These are phyloP conservation scores for Muntiacus muntjak DNA, from an alignment of 2,113 vertebrate species.

Conservation along the genomic window DNA sequence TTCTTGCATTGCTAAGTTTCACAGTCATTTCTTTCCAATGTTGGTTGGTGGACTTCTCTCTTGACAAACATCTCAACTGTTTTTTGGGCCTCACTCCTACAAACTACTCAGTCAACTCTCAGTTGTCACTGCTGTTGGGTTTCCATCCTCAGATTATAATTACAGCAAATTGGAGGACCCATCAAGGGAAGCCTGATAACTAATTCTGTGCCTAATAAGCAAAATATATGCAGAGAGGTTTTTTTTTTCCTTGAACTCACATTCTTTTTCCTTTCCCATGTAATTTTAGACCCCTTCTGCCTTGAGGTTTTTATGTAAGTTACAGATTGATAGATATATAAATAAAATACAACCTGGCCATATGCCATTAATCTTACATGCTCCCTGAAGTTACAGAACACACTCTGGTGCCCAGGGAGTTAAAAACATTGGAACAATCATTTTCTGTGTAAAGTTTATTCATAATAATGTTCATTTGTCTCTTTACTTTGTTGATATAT, in stretches of 20 bases:
- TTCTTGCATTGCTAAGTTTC: not conserved
- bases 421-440: not conserved
- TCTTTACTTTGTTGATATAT: not conserved
- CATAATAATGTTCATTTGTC: conserved; percentile 13
- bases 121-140: not conserved
- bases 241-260: not conserved
- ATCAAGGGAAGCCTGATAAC: not conserved
- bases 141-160: not conserved
- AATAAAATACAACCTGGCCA: conserved; percentile 53
- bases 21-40: not conserved
- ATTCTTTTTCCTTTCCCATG: conserved; percentile 24
- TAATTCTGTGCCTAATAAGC: not conserved
- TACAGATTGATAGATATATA: conserved; percentile 48
- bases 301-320: conserved; percentile 48
- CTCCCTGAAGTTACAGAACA: not conserved
- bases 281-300: conserved; percentile 60
- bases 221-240: conserved; percentile 19
- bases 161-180: not conserved
- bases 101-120: not conserved
- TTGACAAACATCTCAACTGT: not conserved
- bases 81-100: not conserved
- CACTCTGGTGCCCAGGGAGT: not conserved
- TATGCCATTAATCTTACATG: conserved; percentile 20
- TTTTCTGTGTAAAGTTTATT: not conserved
- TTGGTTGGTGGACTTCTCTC: not conserved